Conservation (phyloP, 2,113 vertebrate species). For the Cavia aperea region DNA sequence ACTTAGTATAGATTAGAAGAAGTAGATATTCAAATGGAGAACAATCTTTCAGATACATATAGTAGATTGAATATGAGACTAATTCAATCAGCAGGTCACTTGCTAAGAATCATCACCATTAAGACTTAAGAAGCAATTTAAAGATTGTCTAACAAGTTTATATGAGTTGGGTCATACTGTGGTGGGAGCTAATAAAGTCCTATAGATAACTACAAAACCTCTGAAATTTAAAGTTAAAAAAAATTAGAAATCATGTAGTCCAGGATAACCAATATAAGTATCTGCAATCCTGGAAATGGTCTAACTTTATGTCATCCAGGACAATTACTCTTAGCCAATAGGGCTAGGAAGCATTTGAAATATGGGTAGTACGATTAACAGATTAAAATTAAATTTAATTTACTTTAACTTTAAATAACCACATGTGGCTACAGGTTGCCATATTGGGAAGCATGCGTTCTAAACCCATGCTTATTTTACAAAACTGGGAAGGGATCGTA, state of each 20-base stretch:
- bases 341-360: background rate
- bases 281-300: background rate
- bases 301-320: background rate
- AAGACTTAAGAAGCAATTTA: background rate
- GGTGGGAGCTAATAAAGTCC: background rate
- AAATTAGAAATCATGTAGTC: background rate
- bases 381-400: conserved; percentile 11
- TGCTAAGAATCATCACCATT: background rate
- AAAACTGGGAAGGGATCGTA: background rate
- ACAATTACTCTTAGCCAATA: background rate
- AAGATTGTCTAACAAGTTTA: background rate
- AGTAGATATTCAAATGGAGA: conserved; percentile 15
- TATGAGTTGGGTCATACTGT: background rate
- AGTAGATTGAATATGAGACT: background rate
- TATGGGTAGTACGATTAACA: background rate
- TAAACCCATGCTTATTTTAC: background rate
- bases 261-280: background rate
- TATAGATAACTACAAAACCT: background rate
- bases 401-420: conserved; percentile 28
- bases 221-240: background rate
- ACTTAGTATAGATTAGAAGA: conserved; percentile 18
- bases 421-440: background rate
- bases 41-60: background rate
- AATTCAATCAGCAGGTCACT: conserved; percentile 31
- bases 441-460: background rate